phyloP scores from a whole-genome alignment of 2,888 invertebrate genomes.

The Abrostola tripartita region DNA sequence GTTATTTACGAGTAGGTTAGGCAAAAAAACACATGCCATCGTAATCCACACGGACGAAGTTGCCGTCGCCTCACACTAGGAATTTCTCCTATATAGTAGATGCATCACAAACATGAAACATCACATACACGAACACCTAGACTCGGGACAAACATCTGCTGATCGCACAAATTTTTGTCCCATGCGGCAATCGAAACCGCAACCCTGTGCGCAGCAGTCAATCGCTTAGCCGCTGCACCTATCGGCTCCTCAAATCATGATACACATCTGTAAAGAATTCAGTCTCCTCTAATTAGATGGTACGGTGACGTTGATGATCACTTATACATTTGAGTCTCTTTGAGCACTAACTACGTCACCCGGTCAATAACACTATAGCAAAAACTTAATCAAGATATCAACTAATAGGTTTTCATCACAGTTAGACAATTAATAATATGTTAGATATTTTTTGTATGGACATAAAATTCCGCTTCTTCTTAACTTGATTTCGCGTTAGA shows the following conservation, averaged over 20 bases:
- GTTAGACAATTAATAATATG: background rate
- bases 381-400: background rate
- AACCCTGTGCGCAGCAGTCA: too few species aligned
- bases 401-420: slow-evolving; percentile 1
- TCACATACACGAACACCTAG: background rate
- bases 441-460: background rate
- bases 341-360: background rate
- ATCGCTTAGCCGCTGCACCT: too few species aligned
- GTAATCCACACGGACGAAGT: too few species aligned
- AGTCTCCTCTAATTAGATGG: background rate
- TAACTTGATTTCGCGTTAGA: too few species aligned
- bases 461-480: background rate
- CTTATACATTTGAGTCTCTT: background rate
- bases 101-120: background rate
- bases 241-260: too few species aligned
- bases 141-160: background rate
- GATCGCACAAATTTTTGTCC: background rate
- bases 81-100: background rate
- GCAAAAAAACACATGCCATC: too few species aligned
- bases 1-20: too few species aligned
- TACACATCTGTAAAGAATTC: too few species aligned
- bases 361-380: background rate
- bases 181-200: too few species aligned
- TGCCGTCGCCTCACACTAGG: background rate
- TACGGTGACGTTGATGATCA: slow-evolving; percentile 1